Evolutionary conservation across 2,113 vertebrate species (phyloP).

Genomic region (Plotosus lineatus): DNA sequence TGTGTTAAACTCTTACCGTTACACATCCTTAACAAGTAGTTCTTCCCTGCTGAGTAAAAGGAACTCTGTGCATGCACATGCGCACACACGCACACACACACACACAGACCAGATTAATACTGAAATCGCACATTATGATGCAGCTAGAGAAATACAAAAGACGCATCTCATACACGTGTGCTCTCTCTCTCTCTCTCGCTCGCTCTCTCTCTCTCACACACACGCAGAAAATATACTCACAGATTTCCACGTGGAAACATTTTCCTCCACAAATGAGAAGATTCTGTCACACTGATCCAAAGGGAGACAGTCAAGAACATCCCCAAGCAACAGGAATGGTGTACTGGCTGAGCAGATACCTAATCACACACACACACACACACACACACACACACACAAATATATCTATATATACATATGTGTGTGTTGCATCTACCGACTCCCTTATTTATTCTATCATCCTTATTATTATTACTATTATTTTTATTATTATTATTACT

Average conservation of each 20-base stretch:
- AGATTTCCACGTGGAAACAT: conserved; percentile 97
- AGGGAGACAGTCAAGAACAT: conserved; percentile 95
- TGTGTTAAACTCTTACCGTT: conserved; percentile 80
- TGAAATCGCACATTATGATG: neutral
- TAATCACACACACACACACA: conserved; percentile 53
- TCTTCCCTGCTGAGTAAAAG: conserved; percentile 97
- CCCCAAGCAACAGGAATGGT: conserved; percentile 91
- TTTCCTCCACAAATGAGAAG: conserved; percentile 97
- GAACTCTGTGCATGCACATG: conserved; percentile 77
- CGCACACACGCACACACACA: neutral
- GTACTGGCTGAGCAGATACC: conserved; percentile 95
- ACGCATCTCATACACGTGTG: neutral
- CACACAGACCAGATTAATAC: neutral
- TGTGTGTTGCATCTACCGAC: too few relatives aligned
- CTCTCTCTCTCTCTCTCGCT: too few relatives aligned
- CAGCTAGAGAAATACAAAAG: neutral
- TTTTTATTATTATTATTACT: too few relatives aligned
- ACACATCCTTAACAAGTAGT: conserved; percentile 97
- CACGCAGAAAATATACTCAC: conserved; percentile 67
- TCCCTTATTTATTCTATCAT: too few relatives aligned
- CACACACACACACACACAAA: neutral
- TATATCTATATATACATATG: too few relatives aligned
- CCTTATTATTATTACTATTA: too few relatives aligned
- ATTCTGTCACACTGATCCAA: conserved; percentile 95
- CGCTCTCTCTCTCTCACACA: conserved; percentile 8